Evolutionary conservation across 1,140 invertebrate genomes (phyloP).

Genomic region (Zaprionus africanus): DNA sequence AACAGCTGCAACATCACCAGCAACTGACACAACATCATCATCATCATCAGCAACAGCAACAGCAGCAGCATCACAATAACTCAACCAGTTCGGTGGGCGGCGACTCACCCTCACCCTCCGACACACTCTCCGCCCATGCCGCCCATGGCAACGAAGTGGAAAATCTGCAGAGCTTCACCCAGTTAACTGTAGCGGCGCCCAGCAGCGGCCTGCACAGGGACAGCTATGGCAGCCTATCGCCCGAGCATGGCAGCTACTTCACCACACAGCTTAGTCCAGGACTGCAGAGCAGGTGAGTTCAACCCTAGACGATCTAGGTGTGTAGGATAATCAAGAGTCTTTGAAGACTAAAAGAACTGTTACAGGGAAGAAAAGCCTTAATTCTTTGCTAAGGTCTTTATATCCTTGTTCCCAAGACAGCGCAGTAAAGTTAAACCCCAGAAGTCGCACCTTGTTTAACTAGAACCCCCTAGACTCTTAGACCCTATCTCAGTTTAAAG

Average conservation of each 20-base stretch:
- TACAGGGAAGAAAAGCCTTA: too few species aligned
- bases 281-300: slow-evolving; percentile 76
- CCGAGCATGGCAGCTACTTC: slow-evolving; percentile 68
- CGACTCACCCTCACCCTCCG: slow-evolving; percentile 74
- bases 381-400: too few species aligned
- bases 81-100: slow-evolving; percentile 75
- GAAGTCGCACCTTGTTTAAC: too few species aligned
- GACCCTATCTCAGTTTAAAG: too few species aligned
- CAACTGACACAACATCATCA: slow-evolving; percentile 51
- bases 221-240: slow-evolving; percentile 65
- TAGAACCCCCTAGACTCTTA: too few species aligned
- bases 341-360: too few species aligned
- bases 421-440: too few species aligned
- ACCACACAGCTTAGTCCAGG: slow-evolving; percentile 66
- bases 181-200: slow-evolving; percentile 65
- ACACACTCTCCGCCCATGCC: slow-evolving; percentile 61
- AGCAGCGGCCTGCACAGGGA: slow-evolving; percentile 58
- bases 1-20: slow-evolving; percentile 49
- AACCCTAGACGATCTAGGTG: too few species aligned
- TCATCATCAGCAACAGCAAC: slow-evolving; percentile 48
- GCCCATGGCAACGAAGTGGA: slow-evolving; percentile 49
- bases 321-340: too few species aligned
- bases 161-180: slow-evolving; percentile 76
- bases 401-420: too few species aligned
- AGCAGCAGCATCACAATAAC: slow-evolving; percentile 62